Percentiles rank a stretch among this genome's conserved stretches.
These are phyloP conservation scores for Dryas iulia DNA, from an alignment of 1,140 invertebrate genomes.

Conservation along the genomic window DNA sequence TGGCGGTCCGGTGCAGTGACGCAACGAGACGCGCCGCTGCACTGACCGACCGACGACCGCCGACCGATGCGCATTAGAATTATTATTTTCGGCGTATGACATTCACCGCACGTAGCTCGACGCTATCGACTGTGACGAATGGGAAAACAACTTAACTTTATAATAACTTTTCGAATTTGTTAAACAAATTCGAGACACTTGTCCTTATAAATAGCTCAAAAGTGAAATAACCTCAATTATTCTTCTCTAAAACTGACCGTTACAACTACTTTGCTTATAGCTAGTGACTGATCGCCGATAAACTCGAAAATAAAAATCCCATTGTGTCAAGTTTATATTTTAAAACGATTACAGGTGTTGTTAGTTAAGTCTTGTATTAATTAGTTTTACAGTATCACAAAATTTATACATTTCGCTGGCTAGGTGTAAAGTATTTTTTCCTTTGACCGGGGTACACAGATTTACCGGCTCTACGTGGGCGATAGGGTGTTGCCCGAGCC, in stretches of 20 bases:
- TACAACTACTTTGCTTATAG: too few relatives aligned
- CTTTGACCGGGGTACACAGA: constrained; percentile 13
- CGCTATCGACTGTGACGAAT: constrained; percentile 48
- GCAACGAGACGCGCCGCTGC: constrained; percentile 66
- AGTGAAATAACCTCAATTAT: too few relatives aligned
- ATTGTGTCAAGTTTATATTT: too few relatives aligned
- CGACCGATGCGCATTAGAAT: constrained; percentile 48
- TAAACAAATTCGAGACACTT: constrained; percentile 12
- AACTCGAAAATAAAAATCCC: too few relatives aligned
- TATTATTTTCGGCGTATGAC: constrained; percentile 71
- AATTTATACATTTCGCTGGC: background rate
- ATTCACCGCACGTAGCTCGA: constrained; percentile 62
- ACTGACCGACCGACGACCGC: constrained; percentile 64
- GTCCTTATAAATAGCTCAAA: background rate
- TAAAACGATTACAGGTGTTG: too few relatives aligned
- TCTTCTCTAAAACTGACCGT: too few relatives aligned
- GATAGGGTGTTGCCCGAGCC: constrained; percentile 44
- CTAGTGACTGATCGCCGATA: too few relatives aligned
- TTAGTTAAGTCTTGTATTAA: too few relatives aligned
- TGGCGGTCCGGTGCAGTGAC: constrained; percentile 66
- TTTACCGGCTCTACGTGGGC: constrained; percentile 8
- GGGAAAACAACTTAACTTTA: constrained; percentile 44
- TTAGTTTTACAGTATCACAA: too few relatives aligned
- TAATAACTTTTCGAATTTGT: constrained; percentile 13
- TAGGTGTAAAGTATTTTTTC: constrained; percentile 4